Evolutionary conservation across 1,140 invertebrate genomes (phyloP).

Genomic region (Periplaneta americana): DNA sequence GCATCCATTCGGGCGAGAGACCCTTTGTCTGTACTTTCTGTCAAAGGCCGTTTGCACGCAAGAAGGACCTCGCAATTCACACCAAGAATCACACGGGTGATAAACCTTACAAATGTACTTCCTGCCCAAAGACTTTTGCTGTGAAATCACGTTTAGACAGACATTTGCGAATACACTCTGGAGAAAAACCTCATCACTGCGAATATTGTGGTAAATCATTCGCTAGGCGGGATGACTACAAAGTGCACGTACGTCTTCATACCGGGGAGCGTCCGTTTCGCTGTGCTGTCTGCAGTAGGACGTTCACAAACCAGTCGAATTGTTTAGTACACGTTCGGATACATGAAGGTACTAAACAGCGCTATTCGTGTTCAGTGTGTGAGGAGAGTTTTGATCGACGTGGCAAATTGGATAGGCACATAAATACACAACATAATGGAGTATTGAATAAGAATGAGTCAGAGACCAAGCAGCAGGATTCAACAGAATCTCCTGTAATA

Average conservation of each 20-base stretch:
- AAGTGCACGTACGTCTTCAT: slow-evolving; percentile 43
- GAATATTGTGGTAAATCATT: slow-evolving; percentile 12
- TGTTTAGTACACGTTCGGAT: slow-evolving; percentile 57
- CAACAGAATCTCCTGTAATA: background rate
- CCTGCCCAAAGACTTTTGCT: slow-evolving; percentile 34
- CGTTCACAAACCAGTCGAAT: slow-evolving; percentile 58
- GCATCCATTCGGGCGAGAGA: slow-evolving; percentile 50
- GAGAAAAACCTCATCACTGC: slow-evolving; percentile 11
- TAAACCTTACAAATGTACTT: slow-evolving; percentile 46
- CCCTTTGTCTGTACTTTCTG: slow-evolving; percentile 48
- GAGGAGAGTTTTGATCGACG: slow-evolving; percentile 24
- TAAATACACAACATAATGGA: background rate
- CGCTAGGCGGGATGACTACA: slow-evolving; percentile 10
- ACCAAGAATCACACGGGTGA: slow-evolving; percentile 50
- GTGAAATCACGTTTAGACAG: slow-evolving; percentile 10
- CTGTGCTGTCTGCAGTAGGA: slow-evolving; percentile 54
- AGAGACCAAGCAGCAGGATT: background rate
- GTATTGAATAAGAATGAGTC: background rate
- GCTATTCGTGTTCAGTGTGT: slow-evolving; percentile 55
- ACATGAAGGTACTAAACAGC: slow-evolving; percentile 57
- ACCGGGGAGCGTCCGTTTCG: slow-evolving; percentile 57
- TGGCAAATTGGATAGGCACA: slow-evolving; percentile 21
- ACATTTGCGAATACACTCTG: slow-evolving; percentile 5
- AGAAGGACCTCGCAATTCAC: slow-evolving; percentile 40
- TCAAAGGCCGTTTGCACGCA: slow-evolving; percentile 24